Evolutionary conservation across 2,888 invertebrate species (phyloP), one percentile per base, ranked within the genome.

Genomic region (Drosophila nigricruria): DNA sequence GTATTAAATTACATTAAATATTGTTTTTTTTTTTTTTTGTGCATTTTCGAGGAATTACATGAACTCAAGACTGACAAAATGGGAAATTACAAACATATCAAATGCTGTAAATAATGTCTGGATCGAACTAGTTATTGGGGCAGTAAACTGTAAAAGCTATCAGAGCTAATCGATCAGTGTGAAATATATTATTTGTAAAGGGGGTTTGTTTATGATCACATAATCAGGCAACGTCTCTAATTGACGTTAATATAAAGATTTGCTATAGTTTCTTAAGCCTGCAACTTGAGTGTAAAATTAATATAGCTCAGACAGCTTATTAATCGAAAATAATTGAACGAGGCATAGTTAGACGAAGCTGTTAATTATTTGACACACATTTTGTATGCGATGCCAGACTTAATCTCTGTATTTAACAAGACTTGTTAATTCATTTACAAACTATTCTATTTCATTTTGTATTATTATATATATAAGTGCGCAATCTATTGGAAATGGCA

Each of bases 61-160:
- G 30, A 8, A 23, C 45, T n/a, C 25, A 9, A n/a, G 20, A 49
- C 18, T 47, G 25, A n/a, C 47, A 47, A 27, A 49, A 43, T 38
- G 23, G 23, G 0, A 23, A 32, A 25, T 30, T 25, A 8, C 43
- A 58, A 30, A 10, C 23, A 14, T 49, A 9, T 45, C 14, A 40
- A 18, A n/a, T 32, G 38, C 18, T 38, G 25, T 25, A 25, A 38
- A 53, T 53, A 53, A n/a, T 23, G 6, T 57, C 49, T 12, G 52
- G 64, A 9, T 64, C 32, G 34, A 60, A 60, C 56, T 57, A 32
- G 57, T 76, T 76, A 40, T 49, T 10, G 42, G 25, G 76, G 4
- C 56, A 57, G 56, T 43, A 34, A 53, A n/a, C 38, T 74, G 27
- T 52, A 45, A 42, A 42, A 10, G 25, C 25, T 32, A 49, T 64